Conservation (phyloP, 53 echinoderm and acorn worm species). For the Zoroaster sp. region DNA sequence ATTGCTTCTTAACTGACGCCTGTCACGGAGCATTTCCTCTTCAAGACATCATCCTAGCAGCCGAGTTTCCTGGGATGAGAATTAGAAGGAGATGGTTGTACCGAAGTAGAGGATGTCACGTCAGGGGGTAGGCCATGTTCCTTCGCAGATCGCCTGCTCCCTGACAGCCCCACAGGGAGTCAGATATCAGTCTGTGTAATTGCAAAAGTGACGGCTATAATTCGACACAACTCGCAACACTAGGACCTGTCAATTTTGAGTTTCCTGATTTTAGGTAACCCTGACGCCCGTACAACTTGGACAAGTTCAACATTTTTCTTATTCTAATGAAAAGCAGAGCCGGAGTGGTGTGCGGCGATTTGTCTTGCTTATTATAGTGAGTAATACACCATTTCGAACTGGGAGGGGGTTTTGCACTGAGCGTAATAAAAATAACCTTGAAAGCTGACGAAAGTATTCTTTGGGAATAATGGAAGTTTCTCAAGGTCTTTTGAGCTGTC, state of each 20-base stretch:
- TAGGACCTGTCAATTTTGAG: constrained; percentile 29
- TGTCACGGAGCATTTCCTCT: constrained; percentile 27
- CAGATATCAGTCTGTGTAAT: constrained; percentile 22
- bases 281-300: constrained; percentile 8
- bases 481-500: neutral
- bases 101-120: neutral
- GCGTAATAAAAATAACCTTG: neutral
- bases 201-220: constrained; percentile 49
- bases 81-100: constrained; percentile 23
- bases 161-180: neutral
- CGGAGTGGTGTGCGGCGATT: neutral
- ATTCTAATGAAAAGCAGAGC: neutral
- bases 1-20: constrained; percentile 51
- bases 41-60: constrained; percentile 50
- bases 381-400: constrained; percentile 15
- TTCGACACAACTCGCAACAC: constrained; percentile 30
- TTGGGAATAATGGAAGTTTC: neutral
- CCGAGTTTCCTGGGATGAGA: constrained; percentile 41
- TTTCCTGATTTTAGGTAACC: constrained; percentile 23
- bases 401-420: neutral
- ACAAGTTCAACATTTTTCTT: constrained; percentile 26
- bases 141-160: neutral
- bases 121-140: neutral
- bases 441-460: neutral
- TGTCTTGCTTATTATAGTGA: neutral